These are phyloP conservation scores for Pipa parva DNA, from an alignment of 2,113 vertebrate species.

Conservation along the genomic window DNA sequence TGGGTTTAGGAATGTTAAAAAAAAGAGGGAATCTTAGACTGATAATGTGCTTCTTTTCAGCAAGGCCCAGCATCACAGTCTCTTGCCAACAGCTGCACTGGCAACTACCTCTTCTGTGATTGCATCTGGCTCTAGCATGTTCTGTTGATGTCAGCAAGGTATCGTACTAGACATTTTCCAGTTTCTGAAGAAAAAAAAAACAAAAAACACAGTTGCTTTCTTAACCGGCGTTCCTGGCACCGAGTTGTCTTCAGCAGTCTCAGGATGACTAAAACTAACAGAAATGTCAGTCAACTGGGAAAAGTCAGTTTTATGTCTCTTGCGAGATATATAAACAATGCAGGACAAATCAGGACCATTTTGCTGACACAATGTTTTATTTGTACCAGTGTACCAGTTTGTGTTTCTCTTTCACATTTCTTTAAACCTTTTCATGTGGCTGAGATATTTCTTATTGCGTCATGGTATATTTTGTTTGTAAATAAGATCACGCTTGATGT, in stretches of 20 bases:
- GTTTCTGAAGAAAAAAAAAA: constrained; percentile 33
- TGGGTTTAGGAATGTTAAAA: background rate
- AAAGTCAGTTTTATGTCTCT: constrained; percentile 36
- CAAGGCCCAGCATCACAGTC: background rate
- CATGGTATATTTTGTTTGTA: too few species aligned
- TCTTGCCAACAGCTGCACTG: constrained; percentile 32
- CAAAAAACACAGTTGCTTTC: constrained; percentile 19
- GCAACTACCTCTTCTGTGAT: constrained; percentile 17
- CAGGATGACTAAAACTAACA: constrained; percentile 36
- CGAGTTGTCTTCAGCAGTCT: constrained; percentile 7
- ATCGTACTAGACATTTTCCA: constrained; percentile 38
- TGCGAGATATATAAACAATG: constrained; percentile 24
- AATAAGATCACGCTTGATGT: too few species aligned
- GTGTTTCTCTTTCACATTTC: background rate
- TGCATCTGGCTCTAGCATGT: constrained; percentile 25
- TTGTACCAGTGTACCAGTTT: background rate
- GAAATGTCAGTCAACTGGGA: constrained; percentile 27
- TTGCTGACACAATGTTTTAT: constrained; percentile 14
- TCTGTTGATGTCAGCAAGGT: constrained; percentile 36
- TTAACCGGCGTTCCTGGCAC: constrained; percentile 20
- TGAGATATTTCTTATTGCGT: too few species aligned
- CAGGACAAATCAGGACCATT: constrained; percentile 20
- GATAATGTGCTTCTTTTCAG: constrained; percentile 1
- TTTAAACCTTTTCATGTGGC: too few species aligned
- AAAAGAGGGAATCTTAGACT: background rate